Evolutionary conservation across 2,797 vertebrate species (phyloP), one percentile per base, ranked within the genome.

Genomic region (Siniperca scherzeri): DNA sequence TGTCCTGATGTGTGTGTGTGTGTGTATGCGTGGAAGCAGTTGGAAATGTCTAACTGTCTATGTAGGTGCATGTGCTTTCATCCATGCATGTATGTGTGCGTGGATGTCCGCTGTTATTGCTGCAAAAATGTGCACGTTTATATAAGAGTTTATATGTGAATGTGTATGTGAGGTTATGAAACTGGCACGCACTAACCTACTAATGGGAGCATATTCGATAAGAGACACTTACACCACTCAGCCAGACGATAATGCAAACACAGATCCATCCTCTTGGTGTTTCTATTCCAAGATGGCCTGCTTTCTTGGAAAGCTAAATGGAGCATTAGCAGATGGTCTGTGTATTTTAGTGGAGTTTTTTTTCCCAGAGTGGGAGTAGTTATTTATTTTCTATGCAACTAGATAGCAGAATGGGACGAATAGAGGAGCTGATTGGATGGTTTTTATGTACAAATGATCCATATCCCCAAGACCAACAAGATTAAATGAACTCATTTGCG

Each of bases 181-280:
- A 78, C 57, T 68, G 79, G 46, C 67, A 79, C 21, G 19, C 77
- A 62, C 79, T 82, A 67, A 78, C 65, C 80, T 79, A 38, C 87
- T 95, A 94, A 95, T 95, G 94, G 94, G 82, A 90, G 70, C 81
- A 80, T 86, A 95, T 93, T 93, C 78, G 82, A 95, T 95, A 93
- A 93, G 81, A 89, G 90, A 92, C 93, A 93, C 91, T 94, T 78
- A 89, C 76, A 89, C 70, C 88, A 88, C 89, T 92, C 88, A 88
- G 84, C 83, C 80, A 66, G 91, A 92, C 68, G 12, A 87, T 91
- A 92, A 93, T 87, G 90, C 89, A 93, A 92, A 94, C 88, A 87
- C 84, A 77, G 52, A 84, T 79, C 86, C 81, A 82, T 89, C 71
- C 89, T 83, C 81, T 44, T 76, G 73, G 61, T 60, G 79, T 81